These are phyloP conservation scores for Holacanthus passer DNA, from an alignment of 2,113 vertebrate species.

Conservation along the genomic window DNA sequence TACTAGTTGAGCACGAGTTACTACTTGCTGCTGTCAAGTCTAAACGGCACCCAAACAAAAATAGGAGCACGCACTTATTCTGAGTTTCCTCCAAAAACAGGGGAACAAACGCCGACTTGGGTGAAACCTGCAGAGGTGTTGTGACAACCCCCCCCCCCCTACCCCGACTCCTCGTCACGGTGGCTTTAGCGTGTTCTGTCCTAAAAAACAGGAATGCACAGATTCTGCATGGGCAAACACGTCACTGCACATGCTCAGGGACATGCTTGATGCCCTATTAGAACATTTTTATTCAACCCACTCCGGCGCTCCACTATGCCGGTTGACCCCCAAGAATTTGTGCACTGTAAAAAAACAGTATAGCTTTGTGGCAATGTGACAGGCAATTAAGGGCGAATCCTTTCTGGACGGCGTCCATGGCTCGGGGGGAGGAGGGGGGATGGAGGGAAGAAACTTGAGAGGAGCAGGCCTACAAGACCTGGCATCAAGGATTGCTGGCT, in stretches of 20 bases:
- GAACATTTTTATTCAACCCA: constrained; percentile 26
- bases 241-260: constrained; percentile 47
- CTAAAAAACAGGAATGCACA: constrained; percentile 6
- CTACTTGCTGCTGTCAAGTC: not conserved
- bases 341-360: constrained; percentile 11
- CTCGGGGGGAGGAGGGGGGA: not conserved
- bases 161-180: not conserved
- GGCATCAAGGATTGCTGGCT: constrained; percentile 18
- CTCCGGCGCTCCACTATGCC: not conserved
- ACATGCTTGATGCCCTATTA: constrained; percentile 49
- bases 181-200: constrained; percentile 25
- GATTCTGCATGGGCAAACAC: constrained; percentile 64
- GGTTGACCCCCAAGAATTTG: constrained; percentile 30
- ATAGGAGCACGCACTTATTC: not conserved
- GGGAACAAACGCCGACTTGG: not conserved
- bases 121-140: constrained; percentile 40
- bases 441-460: constrained; percentile 14
- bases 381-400: constrained; percentile 48
- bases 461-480: constrained; percentile 39
- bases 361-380: constrained; percentile 45
- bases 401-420: constrained; percentile 35
- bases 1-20: not conserved
- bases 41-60: not conserved
- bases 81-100: not conserved
- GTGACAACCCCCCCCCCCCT: constrained; percentile 13